A percentile compares a stretch with the other conserved stretches of the same genome.
Evolutionary conservation across 92 coral and sea anemone genomes (phyloP).

Genomic region (Phenganax subtilis): DNA sequence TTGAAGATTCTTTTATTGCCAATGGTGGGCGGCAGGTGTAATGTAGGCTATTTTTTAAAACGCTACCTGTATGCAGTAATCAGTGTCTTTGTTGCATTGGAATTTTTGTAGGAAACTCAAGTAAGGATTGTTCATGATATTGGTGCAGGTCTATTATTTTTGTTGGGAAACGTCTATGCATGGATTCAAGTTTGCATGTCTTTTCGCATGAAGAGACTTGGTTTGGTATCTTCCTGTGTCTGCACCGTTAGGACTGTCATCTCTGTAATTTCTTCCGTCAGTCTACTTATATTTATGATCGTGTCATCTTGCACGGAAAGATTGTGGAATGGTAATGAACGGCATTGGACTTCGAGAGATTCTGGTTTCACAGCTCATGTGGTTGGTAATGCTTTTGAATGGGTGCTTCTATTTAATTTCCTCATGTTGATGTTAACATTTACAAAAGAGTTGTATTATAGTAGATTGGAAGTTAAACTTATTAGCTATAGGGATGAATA

Average conservation of each 20-base stretch:
- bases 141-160: slow-evolving; percentile 67
- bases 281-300: slow-evolving; percentile 36
- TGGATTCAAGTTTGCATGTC: slow-evolving; percentile 73
- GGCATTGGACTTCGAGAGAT: slow-evolving; percentile 63
- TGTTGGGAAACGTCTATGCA: slow-evolving; percentile 64
- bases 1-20: too few species aligned
- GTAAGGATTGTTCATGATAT: slow-evolving; percentile 49
- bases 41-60: too few species aligned
- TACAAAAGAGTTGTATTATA: slow-evolving; percentile 74
- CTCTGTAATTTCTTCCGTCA: slow-evolving; percentile 39
- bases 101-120: slow-evolving; percentile 49
- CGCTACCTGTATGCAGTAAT: too few species aligned
- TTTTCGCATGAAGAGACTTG: slow-evolving; percentile 79
- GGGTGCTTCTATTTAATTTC: slow-evolving; percentile 64
- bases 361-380: slow-evolving; percentile 58
- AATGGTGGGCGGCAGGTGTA: too few species aligned
- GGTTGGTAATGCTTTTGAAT: slow-evolving; percentile 63
- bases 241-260: slow-evolving; percentile 52
- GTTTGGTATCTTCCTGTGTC: slow-evolving; percentile 67
- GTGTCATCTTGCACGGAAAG: slow-evolving; percentile 32
- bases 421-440: slow-evolving; percentile 63
- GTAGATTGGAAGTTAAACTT: slow-evolving; percentile 63
- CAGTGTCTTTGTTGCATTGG: not conserved
- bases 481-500: slow-evolving; percentile 56
- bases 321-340: slow-evolving; percentile 43